Percentiles rank a stretch among this genome's conserved stretches.
These are phyloP conservation scores for Zoanthus solanderi DNA, from an alignment of 92 coral and sea anemone species.

Conservation along the genomic window DNA sequence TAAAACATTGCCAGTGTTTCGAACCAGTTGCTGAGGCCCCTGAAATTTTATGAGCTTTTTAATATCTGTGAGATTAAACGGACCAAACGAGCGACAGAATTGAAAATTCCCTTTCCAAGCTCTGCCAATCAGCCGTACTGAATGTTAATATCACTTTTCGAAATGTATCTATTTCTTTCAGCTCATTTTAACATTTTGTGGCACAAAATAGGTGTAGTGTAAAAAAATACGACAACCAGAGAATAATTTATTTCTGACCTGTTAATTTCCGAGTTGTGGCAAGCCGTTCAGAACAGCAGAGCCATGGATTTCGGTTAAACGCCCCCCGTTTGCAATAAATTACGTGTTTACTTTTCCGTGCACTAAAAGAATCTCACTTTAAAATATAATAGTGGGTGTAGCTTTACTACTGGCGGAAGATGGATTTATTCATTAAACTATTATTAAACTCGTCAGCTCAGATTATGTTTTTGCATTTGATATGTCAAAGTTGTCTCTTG, in stretches of 20 bases:
- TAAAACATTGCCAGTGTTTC: constrained; percentile 31
- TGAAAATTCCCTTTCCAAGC: background rate
- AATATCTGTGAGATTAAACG: background rate
- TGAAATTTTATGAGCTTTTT: background rate
- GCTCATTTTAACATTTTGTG: background rate
- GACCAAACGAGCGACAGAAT: constrained; percentile 40
- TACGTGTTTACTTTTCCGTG: constrained; percentile 31
- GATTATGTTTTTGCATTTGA: background rate
- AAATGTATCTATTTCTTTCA: constrained; percentile 1
- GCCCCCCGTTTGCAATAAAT: constrained; percentile 42
- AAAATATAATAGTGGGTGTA: constrained; percentile 18
- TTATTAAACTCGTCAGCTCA: background rate
- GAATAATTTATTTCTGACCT: background rate
- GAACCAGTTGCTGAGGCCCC: constrained; percentile 22
- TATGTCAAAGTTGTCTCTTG: constrained; percentile 6
- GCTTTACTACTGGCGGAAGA: background rate
- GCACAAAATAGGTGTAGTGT: background rate
- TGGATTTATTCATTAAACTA: background rate
- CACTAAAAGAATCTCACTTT: constrained; percentile 5
- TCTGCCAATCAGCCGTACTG: constrained; percentile 42
- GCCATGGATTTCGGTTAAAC: constrained; percentile 10
- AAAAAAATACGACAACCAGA: background rate
- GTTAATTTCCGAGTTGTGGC: background rate
- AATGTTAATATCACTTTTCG: constrained; percentile 43
- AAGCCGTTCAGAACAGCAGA: constrained; percentile 17